Evolutionary conservation across 2,888 invertebrate genomes (phyloP).

Genomic region (Rotaria magnacalcarata): DNA sequence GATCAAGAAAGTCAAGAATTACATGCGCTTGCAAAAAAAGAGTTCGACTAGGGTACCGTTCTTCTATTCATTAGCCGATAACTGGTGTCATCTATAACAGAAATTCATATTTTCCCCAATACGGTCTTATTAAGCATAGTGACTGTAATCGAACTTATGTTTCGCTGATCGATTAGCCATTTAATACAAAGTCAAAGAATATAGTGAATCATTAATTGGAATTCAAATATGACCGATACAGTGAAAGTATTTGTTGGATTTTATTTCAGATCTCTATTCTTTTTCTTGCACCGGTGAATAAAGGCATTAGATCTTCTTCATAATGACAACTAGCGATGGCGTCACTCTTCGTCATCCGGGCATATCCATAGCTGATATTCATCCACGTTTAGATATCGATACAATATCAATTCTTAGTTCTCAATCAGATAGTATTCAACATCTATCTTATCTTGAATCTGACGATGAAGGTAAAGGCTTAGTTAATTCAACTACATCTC

Average conservation of each 20-base stretch:
- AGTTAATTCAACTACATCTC: background rate
- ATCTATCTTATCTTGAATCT: conserved; percentile 15
- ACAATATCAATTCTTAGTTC: conserved; percentile 12
- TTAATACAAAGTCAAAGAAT: background rate
- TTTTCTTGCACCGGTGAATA: background rate
- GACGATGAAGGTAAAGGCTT: conserved; percentile 10
- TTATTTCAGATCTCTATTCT: background rate
- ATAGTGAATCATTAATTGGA: background rate
- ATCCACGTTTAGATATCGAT: conserved; percentile 1
- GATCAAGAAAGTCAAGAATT: too few relatives aligned
- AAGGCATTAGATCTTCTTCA: background rate
- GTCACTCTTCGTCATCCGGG: background rate
- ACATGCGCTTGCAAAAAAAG: too few relatives aligned
- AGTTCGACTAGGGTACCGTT: too few relatives aligned
- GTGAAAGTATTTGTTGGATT: background rate
- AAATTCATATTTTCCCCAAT: background rate
- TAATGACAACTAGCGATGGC: background rate
- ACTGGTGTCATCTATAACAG: background rate
- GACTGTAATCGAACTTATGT: background rate
- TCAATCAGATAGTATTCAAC: conserved; percentile 35
- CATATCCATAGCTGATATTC: background rate
- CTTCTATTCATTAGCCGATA: background rate
- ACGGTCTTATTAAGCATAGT: too few relatives aligned
- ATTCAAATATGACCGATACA: too few relatives aligned
- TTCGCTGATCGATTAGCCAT: background rate